Evolutionary conservation across 2,888 invertebrate species (phyloP).

Genomic region (Anorthoa munda): DNA sequence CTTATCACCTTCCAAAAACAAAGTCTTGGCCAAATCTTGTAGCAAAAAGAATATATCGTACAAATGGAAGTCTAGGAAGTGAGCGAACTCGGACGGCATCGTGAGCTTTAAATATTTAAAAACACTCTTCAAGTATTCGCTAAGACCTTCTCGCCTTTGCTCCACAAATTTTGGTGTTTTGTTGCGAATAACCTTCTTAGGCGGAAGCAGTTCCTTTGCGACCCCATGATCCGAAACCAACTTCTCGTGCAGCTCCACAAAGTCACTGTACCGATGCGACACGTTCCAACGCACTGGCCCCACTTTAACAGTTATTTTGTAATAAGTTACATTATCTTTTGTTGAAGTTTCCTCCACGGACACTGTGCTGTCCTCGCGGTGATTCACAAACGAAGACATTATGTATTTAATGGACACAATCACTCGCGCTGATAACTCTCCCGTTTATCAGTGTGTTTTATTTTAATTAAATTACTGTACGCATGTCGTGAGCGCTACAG

Average conservation of each 20-base stretch:
- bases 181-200: conserved; percentile 98
- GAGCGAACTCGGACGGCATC: conserved; percentile 95
- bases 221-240: conserved; percentile 95
- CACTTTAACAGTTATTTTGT: conserved; percentile 93
- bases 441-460: conserved; percentile 37
- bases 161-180: conserved; percentile 97
- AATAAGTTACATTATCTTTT: conserved; percentile 93
- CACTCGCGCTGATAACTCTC: conserved; percentile 29
- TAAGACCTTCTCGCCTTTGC: conserved; percentile 94
- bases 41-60: conserved; percentile 97
- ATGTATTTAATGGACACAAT: conserved; percentile 37
- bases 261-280: conserved; percentile 97
- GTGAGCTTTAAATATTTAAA: conserved; percentile 94
- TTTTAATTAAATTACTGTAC: conserved; percentile 37
- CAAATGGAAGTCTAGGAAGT: conserved; percentile 96
- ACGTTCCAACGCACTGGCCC: conserved; percentile 95
- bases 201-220: conserved; percentile 96
- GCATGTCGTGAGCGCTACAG: conserved; percentile 40
- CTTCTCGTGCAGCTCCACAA: conserved; percentile 96
- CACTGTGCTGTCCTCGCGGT: conserved; percentile 92
- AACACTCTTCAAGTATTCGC: conserved; percentile 95
- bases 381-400: conserved; percentile 95
- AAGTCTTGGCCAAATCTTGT: conserved; percentile 95
- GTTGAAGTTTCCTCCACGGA: conserved; percentile 92
- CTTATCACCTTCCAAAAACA: conserved; percentile 94